Conservation (phyloP, 2,113 vertebrate species). For the Emydocephalus ijimae region DNA sequence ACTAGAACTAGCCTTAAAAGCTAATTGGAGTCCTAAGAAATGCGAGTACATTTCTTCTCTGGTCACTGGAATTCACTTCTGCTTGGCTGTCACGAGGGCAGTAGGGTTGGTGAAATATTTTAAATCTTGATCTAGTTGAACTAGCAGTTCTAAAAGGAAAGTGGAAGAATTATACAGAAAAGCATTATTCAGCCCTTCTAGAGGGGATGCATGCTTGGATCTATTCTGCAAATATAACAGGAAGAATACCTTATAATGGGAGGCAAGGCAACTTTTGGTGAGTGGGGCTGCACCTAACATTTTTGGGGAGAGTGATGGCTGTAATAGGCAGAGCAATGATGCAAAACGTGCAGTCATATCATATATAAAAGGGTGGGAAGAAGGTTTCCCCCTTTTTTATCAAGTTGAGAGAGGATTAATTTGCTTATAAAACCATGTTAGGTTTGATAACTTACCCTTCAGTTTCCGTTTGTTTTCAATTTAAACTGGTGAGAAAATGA, state of each 20-base stretch:
- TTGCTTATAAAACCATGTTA: neutral
- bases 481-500: neutral
- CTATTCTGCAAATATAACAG: neutral
- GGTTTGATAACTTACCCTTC: neutral
- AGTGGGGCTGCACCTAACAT: neutral
- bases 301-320: neutral
- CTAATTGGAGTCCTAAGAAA: conserved; percentile 57
- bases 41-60: conserved; percentile 32
- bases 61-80: neutral
- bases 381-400: neutral
- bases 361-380: neutral
- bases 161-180: neutral
- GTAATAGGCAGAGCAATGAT: neutral
- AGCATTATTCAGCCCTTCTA: neutral
- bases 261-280: neutral
- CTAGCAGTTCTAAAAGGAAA: neutral
- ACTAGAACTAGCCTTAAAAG: conserved; percentile 38
- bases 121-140: neutral
- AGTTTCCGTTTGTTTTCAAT: neutral
- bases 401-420: neutral
- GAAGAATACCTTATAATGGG: neutral
- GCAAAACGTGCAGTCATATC: neutral
- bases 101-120: fast-evolving
- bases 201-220: neutral
- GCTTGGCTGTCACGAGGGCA: conserved; percentile 17